Evolutionary conservation across 2,797 vertebrate genomes (phyloP).

Genomic region (Pseudotriccus pelzelni): DNA sequence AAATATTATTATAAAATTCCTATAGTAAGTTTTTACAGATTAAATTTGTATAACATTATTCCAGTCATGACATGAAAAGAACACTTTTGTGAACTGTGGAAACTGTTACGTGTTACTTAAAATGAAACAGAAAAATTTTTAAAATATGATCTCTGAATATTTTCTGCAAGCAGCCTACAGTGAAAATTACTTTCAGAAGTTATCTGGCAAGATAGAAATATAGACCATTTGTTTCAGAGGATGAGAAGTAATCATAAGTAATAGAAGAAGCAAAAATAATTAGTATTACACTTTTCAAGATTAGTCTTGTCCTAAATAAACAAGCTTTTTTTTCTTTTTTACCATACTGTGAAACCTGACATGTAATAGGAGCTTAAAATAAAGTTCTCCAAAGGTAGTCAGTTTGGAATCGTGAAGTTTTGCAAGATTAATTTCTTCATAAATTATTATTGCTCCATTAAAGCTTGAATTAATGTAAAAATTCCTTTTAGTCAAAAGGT

Average conservation of each 20-base stretch:
- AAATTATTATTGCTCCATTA: neutral
- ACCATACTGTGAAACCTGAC: neutral
- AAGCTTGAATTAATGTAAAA: neutral
- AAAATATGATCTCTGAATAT: neutral
- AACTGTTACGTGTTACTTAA: neutral
- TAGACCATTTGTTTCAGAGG: neutral
- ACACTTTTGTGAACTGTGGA: neutral
- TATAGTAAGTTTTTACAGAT: neutral
- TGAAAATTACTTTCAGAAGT: neutral
- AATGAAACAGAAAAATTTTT: neutral
- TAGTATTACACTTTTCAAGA: neutral
- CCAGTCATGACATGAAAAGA: neutral
- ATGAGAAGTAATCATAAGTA: neutral
- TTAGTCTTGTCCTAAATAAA: neutral
- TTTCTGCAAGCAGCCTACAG: neutral
- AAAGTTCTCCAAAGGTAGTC: neutral
- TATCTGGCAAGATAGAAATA: neutral
- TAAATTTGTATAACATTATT: neutral
- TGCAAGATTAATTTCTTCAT: neutral
- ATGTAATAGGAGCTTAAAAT: neutral
- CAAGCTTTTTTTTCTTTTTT: rapidly evolving
- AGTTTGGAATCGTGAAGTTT: neutral
- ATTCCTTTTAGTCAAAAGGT: neutral
- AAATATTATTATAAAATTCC: neutral
- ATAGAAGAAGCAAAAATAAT: neutral